Evolutionary conservation across 1,140 invertebrate species (phyloP).

Genomic region (Drosophila ficusphila): DNA sequence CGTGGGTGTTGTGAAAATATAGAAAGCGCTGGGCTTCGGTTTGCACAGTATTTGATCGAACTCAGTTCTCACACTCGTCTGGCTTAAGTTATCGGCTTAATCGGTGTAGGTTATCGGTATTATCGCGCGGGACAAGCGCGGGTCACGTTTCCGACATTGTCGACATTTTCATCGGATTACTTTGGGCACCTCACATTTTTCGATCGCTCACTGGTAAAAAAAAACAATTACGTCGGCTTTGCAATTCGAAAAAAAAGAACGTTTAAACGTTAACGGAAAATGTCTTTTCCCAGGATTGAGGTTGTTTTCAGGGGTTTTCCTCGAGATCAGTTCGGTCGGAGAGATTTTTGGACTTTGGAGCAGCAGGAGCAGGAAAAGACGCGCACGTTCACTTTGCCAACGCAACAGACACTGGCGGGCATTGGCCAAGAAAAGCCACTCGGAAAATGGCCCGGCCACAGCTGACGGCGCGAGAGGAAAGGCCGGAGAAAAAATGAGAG

Average conservation of each 20-base stretch:
- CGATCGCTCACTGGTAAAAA: conserved; percentile 39
- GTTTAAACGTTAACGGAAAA: background rate
- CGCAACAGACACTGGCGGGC: conserved; percentile 75
- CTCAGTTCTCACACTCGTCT: conserved; percentile 14
- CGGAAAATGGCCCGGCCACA: conserved; percentile 34
- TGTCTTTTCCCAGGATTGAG: background rate
- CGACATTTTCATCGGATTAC: conserved; percentile 14
- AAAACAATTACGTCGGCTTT: background rate
- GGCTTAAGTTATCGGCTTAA: background rate
- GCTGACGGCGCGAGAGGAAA: conserved; percentile 6
- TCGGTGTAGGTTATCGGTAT: conserved; percentile 1
- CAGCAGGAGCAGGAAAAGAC: conserved; percentile 53
- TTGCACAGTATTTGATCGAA: background rate
- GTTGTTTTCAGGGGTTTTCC: background rate
- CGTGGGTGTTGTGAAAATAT: conserved; percentile 42
- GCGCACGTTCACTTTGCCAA: conserved; percentile 78
- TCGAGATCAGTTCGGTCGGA: conserved; percentile 32
- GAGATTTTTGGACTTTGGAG: conserved; percentile 16
- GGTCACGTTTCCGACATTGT: conserved; percentile 42
- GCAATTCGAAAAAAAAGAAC: background rate
- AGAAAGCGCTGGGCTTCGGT: conserved; percentile 4
- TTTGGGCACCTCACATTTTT: conserved; percentile 37
- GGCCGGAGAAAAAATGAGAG: conserved; percentile 2
- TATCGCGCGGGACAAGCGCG: conserved; percentile 33
- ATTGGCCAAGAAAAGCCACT: conserved; percentile 39